Evolutionary conservation across 2,888 invertebrate genomes (phyloP), one percentile per base, ranked within the genome.

Genomic region (Nephrotoma appendiculata): DNA sequence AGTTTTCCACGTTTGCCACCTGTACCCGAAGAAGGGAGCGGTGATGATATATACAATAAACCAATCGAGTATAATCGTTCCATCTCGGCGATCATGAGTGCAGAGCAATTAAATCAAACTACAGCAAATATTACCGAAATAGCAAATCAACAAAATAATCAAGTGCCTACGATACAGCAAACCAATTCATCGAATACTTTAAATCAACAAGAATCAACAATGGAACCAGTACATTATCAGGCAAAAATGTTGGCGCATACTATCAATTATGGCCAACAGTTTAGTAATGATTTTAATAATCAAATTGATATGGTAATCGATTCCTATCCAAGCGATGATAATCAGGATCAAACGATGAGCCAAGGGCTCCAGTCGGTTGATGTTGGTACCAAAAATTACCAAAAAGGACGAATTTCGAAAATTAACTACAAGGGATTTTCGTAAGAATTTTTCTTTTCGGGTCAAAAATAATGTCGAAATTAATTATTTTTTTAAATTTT

Each of bases 21-120:
- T 19, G 94, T 94, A 87, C 94, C 94, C 6, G 94, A 94, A 89
- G 94, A 94, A 89, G 92, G 92, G 87, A 90, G 93, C 41, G 71
- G 31, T 71, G 94, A 94, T 88, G 94, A 94, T 87, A 89, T 94
- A 90, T 93, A 93, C 88, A 93, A 93, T 91, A 85, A 85, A 71
- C 71, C 71, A 71, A 84, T 84, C 15, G 84, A 84, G 15, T 84
- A 84, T 31, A 1, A 31, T 84, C 84, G 84, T 84, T 84, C 43
- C 6, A 57, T 57, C 7, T 15, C 52, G 15, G 15, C 41, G 43
- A 84, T 84, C 12, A 84, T 84, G 84, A 84, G 42, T 84, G 19
- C 89, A 5, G 89, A 89, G 86, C 89, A 89, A 88, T 89, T 91
- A 87, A 90, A 91, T 88, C 89, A 71, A 71, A 71, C 71, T 31